These are phyloP conservation scores for Ciconia boyciana DNA, from an alignment of 2,113 vertebrate species.

Conservation along the genomic window DNA sequence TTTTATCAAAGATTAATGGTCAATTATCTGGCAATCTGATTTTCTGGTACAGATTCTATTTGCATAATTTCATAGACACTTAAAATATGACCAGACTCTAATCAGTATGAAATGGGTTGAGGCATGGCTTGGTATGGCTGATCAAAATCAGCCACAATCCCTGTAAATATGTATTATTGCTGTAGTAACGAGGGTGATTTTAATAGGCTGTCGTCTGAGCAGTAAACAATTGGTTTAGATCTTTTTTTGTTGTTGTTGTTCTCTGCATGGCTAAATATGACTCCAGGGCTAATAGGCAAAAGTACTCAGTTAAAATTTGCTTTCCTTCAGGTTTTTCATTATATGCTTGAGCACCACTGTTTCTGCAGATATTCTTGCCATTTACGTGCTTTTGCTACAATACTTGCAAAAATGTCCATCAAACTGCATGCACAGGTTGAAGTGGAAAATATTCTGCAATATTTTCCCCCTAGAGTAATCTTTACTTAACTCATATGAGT, in stretches of 20 bases:
- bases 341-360: background rate
- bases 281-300: background rate
- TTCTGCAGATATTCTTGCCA: background rate
- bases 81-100: slow-evolving; percentile 57
- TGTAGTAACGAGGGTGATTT: slow-evolving; percentile 13
- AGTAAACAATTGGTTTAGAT: slow-evolving; percentile 16
- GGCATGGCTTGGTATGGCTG: slow-evolving; percentile 18
- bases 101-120: slow-evolving; percentile 60
- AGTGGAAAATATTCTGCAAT: background rate
- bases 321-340: background rate
- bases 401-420: background rate
- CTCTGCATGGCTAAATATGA: background rate
- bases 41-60: slow-evolving; percentile 62
- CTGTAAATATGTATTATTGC: slow-evolving; percentile 24
- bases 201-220: slow-evolving; percentile 19
- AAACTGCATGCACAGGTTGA: background rate
- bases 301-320: background rate
- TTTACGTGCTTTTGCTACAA: background rate
- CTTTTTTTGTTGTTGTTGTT: background rate
- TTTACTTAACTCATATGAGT: background rate
- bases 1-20: slow-evolving; percentile 69
- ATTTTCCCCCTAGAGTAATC: background rate
- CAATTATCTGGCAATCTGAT: slow-evolving; percentile 69
- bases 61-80: slow-evolving; percentile 66
- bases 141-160: slow-evolving; percentile 30